Conservation (phyloP, 2,797 vertebrate genomes). For the Botia almorhae region DNA sequence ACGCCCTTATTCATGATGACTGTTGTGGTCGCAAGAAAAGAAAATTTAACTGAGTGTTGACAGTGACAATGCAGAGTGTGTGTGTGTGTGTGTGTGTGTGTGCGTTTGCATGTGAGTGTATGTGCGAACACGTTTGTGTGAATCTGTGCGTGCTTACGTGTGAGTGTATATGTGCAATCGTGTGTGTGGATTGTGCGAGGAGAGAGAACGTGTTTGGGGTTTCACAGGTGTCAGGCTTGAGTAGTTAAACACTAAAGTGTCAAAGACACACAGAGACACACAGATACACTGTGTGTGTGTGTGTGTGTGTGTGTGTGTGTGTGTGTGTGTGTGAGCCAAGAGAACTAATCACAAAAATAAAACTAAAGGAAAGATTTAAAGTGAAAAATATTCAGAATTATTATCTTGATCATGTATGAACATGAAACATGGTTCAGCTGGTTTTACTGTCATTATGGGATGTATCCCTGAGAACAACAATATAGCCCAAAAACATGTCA, state of each 20-base stretch:
- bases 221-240: slow-evolving; percentile 13
- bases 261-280: slow-evolving; percentile 34
- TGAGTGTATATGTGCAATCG: too few relatives aligned
- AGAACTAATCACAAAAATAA: slow-evolving; percentile 40
- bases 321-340: slow-evolving; percentile 32
- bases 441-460: not conserved
- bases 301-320: slow-evolving; percentile 52
- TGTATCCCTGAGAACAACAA: slow-evolving; percentile 27
- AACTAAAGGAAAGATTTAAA: slow-evolving; percentile 22
- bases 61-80: not conserved
- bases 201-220: not conserved
- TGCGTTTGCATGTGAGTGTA: too few relatives aligned
- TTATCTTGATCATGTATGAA: not conserved
- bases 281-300: slow-evolving; percentile 45
- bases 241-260: slow-evolving; percentile 9
- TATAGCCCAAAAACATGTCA: too few relatives aligned
- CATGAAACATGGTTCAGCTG: not conserved
- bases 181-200: too few relatives aligned
- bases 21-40: not conserved
- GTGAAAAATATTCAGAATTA: not conserved
- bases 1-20: not conserved
- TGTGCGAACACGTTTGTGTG: too few relatives aligned
- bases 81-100: not conserved
- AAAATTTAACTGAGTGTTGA: not conserved
- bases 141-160: too few relatives aligned